Evolutionary conservation across 2,113 vertebrate genomes (phyloP).

Genomic region (Puntigrus tetrazona): DNA sequence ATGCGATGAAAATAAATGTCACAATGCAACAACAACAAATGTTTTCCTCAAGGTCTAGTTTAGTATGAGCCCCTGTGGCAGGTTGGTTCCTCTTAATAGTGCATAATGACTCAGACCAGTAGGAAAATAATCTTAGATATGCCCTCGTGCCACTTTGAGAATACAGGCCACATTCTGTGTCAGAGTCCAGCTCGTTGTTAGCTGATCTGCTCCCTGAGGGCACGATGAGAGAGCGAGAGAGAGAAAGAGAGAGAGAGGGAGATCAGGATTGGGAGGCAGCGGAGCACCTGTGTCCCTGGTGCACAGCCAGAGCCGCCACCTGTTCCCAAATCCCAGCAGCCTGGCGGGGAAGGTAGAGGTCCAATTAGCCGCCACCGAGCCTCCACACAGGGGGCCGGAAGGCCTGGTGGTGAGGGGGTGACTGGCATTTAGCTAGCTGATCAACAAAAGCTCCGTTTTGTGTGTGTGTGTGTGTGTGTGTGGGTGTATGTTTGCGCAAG

Average conservation of each 20-base stretch:
- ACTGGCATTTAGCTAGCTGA: slow-evolving; percentile 40
- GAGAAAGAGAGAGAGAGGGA: not conserved
- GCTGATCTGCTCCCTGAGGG: slow-evolving; percentile 30
- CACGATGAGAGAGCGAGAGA: not conserved
- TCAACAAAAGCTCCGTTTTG: slow-evolving; percentile 9
- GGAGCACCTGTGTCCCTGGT: slow-evolving; percentile 26
- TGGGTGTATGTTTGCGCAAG: slow-evolving; percentile 10
- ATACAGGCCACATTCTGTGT: not conserved
- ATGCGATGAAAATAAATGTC: not conserved
- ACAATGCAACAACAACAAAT: not conserved
- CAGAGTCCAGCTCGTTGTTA: not conserved
- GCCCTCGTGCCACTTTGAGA: slow-evolving; percentile 3
- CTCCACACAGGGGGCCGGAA: not conserved
- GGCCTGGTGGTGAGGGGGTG: slow-evolving; percentile 27
- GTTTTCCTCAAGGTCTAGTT: not conserved
- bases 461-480: slow-evolving; percentile 1
- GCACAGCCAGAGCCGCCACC: slow-evolving; percentile 1
- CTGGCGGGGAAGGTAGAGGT: slow-evolving; percentile 30
- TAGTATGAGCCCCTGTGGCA: not conserved
- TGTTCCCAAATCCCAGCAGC: slow-evolving; percentile 37
- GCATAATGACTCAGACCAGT: not conserved
- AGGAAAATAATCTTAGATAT: slow-evolving; percentile 14
- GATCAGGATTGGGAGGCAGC: not conserved
- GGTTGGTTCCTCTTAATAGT: not conserved
- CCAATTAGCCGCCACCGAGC: slow-evolving; percentile 35